phyloP scores from a whole-genome alignment of 2,113 vertebrate species.

The Plectropomus leopardus region DNA sequence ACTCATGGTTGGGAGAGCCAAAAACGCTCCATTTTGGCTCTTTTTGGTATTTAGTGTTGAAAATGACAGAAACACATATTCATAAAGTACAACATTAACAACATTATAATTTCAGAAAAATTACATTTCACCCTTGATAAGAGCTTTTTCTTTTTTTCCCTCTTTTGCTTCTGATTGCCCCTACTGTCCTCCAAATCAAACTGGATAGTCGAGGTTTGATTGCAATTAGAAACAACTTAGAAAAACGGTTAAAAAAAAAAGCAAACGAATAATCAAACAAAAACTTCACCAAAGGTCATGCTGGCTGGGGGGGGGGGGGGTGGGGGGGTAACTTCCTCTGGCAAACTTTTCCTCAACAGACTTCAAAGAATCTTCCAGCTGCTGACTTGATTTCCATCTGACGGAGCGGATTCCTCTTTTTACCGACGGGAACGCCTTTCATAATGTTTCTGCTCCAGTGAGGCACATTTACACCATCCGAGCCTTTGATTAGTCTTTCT shows the following conservation, averaged over 20 bases:
- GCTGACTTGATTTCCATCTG: constrained; percentile 45
- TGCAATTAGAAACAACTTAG: constrained; percentile 63
- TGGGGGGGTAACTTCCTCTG: constrained; percentile 37
- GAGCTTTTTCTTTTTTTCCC: constrained; percentile 16
- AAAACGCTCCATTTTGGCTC: constrained; percentile 58
- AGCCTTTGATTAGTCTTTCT: constrained; percentile 43
- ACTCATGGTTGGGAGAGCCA: constrained; percentile 42
- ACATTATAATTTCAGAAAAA: constrained; percentile 75
- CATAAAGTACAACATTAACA: constrained; percentile 78
- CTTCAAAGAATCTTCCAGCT: constrained; percentile 35
- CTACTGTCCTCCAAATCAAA: constrained; percentile 46
- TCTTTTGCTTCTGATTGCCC: constrained; percentile 49
- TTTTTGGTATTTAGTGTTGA: constrained; percentile 77
- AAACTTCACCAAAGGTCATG: constrained; percentile 21
- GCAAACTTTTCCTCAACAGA: constrained; percentile 29
- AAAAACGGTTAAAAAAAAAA: constrained; percentile 29
- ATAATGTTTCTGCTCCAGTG: constrained; percentile 52
- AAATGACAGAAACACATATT: constrained; percentile 75
- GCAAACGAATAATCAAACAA: constrained; percentile 34
- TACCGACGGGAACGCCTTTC: constrained; percentile 32
- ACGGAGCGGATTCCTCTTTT: constrained; percentile 18
- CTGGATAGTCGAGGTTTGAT: constrained; percentile 47
- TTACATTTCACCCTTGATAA: constrained; percentile 53
- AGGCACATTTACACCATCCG: constrained; percentile 65
- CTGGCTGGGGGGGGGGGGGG: constrained; percentile 41